Conservation (phyloP, 2,797 vertebrate species). For the Selene dorsalis region DNA sequence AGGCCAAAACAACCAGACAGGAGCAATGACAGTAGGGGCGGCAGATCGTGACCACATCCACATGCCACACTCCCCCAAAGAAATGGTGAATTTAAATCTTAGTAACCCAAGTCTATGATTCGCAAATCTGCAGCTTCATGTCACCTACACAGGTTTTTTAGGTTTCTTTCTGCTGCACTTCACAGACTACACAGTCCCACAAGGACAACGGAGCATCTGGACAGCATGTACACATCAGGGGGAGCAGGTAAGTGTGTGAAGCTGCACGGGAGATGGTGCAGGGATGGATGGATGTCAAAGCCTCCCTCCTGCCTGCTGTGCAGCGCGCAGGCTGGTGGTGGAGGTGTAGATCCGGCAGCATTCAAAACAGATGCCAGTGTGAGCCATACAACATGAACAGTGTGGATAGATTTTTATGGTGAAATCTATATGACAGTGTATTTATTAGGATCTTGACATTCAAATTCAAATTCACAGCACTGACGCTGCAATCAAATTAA, state of each 20-base stretch:
- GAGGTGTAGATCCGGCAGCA: background rate
- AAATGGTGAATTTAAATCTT: background rate
- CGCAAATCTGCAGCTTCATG: background rate
- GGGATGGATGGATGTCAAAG: background rate
- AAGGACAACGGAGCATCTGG: background rate
- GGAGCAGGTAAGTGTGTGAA: background rate
- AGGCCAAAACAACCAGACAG: no score
- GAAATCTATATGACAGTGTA: no score
- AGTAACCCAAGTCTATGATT: background rate
- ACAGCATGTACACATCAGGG: background rate
- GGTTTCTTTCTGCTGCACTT: no score
- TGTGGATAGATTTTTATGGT: no score
- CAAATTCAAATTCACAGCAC: no score
- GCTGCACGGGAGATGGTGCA: background rate
- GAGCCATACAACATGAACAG: background rate
- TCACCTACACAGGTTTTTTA: no score
- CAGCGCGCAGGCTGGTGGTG: background rate
- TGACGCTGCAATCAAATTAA: no score
- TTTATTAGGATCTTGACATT: no score
- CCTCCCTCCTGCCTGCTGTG: background rate
- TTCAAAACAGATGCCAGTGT: background rate
- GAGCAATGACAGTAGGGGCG: no score
- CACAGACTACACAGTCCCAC: background rate
- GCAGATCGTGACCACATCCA: no score
- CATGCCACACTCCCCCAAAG: no score